Conservation (phyloP, 2,797 vertebrate genomes). For the Notoglanidium macrostoma region DNA sequence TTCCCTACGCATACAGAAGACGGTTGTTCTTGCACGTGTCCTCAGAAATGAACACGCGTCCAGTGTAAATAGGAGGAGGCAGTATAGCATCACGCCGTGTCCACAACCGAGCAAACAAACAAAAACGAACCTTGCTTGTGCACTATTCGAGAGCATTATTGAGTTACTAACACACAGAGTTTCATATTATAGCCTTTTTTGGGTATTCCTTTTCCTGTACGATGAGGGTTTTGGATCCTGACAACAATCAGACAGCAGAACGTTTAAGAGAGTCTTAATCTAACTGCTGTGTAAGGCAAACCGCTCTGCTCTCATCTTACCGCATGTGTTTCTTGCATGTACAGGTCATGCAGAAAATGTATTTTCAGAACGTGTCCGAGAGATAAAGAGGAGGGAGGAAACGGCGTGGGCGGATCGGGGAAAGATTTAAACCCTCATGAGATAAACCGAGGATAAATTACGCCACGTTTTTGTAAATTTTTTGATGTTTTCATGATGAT, state of each 20-base stretch:
- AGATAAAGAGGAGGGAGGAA: slow-evolving; percentile 7
- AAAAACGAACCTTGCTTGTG: no score
- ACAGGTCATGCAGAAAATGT: not conserved
- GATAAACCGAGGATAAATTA: not conserved
- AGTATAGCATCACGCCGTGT: no score
- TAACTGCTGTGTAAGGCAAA: not conserved
- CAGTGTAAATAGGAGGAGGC: no score
- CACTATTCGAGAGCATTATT: no score
- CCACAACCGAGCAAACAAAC: no score
- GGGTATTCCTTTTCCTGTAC: not conserved
- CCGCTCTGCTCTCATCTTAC: not conserved
- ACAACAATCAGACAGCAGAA: not conserved
- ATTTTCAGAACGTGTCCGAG: not conserved
- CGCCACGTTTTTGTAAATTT: not conserved
- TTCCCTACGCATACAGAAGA: no score
- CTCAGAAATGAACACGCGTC: no score
- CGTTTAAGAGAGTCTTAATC: not conserved
- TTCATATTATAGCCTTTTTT: no score
- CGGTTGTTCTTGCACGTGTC: no score
- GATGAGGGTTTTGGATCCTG: not conserved
- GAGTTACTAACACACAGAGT: no score
- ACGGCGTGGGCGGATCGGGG: slow-evolving; percentile 11
- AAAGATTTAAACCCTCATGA: not conserved
- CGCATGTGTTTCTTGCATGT: not conserved
- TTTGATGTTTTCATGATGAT: no score